Base-by-base conservation (phyloP, 2,113 vertebrate species). In the Ictalurus furcatus region DNA sequence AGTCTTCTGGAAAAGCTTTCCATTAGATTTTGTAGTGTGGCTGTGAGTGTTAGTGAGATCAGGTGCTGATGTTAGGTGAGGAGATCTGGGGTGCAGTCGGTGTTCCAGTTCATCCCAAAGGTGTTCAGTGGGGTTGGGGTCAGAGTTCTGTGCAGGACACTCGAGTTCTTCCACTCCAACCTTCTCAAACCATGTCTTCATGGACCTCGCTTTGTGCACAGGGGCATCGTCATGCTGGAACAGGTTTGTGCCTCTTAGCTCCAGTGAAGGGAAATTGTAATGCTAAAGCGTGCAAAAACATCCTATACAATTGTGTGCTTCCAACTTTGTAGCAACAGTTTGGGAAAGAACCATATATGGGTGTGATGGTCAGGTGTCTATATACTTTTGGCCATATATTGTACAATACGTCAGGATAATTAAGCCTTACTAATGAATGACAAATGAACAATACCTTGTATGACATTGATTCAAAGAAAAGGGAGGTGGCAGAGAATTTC, bases 401-500 rank as follows among this genome's bases (percentile, higher is more conserved):
- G 8, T 65, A 65, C 23, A 28, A 2, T 65, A 65, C 7, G 12
- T 40, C 34, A 74, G 17, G 19, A 74, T 74, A 23, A 34, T 63
- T 48, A n/a, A 23, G 17, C 6, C 23, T n/a, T 56, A 59, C 1
- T 21, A 71, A 84, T 76, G 40, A 67, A 13, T 12, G 52, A 9
- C 4, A 12, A 13, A 76, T 76, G 25, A 76, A 76, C 73, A 23
- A 56, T 91, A 99, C 98, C 97, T 99, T 99, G 90, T 99, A 99
- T 0, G 98, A 97, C 98, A 99, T 98, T 28, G 98, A 99, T 89
- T 99, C 98, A 0, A 99, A 99, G 92, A 99, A 99, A 90, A 99
- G 96, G 17, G 98, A 99, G 0, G 98, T 98, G 14, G 98, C 98
- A 0, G 98, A 99, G 91, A 99, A 97, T 92, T 96, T 99, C 94